A percentile compares a stretch with the other conserved stretches of the same genome.
phyloP scores from a whole-genome alignment of 2,113 vertebrate genomes.

The Coryphaenoides rupestris region DNA sequence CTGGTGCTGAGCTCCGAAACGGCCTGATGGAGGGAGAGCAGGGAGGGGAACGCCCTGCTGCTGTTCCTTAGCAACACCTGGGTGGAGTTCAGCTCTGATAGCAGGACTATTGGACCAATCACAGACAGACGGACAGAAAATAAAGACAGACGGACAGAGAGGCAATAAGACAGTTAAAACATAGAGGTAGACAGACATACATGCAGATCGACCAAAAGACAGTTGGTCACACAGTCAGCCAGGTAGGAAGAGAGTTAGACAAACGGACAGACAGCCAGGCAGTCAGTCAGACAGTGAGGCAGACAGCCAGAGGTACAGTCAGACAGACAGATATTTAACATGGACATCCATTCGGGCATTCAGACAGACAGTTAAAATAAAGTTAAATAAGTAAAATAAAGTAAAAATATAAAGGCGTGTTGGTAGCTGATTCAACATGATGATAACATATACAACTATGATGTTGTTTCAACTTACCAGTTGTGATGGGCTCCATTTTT shows the following conservation, averaged over 20 bases:
- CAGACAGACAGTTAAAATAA: too few relatives aligned
- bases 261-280: neutral
- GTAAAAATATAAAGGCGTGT: neutral
- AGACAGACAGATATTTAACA: too few relatives aligned
- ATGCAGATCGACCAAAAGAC: too few relatives aligned
- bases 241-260: neutral
- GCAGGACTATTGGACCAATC: neutral
- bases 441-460: neutral
- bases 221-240: neutral
- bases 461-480: constrained; percentile 3
- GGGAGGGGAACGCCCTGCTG: constrained; percentile 14
- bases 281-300: too few relatives aligned
- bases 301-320: too few relatives aligned
- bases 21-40: constrained; percentile 3
- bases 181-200: neutral
- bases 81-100: neutral
- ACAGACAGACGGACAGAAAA: neutral
- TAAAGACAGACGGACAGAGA: neutral
- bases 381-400: too few relatives aligned
- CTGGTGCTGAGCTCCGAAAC: neutral
- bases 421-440: neutral
- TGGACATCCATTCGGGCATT: too few relatives aligned
- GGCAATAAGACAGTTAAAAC: neutral
- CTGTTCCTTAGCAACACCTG: neutral
- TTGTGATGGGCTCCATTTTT: neutral